phyloP scores from a whole-genome alignment of 2,113 vertebrate genomes.

The Caracal caracal region DNA sequence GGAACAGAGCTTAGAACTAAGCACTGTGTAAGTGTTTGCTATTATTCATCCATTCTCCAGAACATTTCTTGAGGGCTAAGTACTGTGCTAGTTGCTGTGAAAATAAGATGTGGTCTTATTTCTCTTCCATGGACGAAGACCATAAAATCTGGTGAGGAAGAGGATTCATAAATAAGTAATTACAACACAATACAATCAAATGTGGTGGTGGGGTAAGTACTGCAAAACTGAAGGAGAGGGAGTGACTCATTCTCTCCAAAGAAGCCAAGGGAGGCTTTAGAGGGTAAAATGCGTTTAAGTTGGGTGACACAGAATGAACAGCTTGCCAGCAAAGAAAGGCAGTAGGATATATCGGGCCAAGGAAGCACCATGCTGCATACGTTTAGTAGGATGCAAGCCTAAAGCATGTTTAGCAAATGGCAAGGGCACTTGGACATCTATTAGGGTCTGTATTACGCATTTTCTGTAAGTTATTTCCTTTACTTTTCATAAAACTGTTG shows the following conservation, averaged over 20 bases:
- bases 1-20: conserved; percentile 57
- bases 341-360: background rate
- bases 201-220: background rate
- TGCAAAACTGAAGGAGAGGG: background rate
- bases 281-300: background rate
- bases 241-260: conserved; percentile 29
- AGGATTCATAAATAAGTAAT: conserved; percentile 47
- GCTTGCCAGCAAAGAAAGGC: conserved; percentile 35
- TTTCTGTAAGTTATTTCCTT: conserved; percentile 22
- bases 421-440: background rate
- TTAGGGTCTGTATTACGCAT: background rate
- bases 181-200: background rate
- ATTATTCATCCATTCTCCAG: conserved; percentile 51
- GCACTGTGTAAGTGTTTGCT: background rate
- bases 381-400: background rate
- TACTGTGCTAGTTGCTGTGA: background rate
- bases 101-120: conserved; percentile 25
- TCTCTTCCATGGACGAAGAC: conserved; percentile 1
- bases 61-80: conserved; percentile 45
- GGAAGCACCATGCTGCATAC: background rate
- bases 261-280: background rate
- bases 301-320: background rate
- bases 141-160: background rate
- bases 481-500: conserved; percentile 8
- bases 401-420: background rate